phyloP scores from a whole-genome alignment of 2,797 vertebrate species.

The Platalea minor region DNA sequence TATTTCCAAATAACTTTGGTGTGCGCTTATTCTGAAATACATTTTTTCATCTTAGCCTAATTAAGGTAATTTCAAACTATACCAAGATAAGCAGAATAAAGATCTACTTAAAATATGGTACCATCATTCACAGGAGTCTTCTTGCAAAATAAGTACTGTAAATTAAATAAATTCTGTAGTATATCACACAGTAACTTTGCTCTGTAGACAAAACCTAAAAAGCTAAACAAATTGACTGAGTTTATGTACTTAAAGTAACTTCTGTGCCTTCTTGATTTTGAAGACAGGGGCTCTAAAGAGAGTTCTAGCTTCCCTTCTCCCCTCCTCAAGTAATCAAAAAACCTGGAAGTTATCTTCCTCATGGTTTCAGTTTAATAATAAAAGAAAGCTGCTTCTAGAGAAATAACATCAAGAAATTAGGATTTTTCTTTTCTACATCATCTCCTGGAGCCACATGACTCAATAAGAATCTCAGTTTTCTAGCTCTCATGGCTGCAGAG shows the following conservation, averaged over 20 bases:
- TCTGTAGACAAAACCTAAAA: neutral
- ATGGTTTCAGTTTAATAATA: neutral
- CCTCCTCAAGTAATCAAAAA: neutral
- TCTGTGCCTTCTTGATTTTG: neutral
- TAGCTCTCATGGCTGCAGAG: neutral
- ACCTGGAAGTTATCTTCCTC: neutral
- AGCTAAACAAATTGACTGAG: neutral
- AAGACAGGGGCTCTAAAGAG: neutral
- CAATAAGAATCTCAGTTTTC: neutral
- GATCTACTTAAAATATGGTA: neutral
- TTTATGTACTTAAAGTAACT: neutral
- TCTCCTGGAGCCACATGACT: neutral
- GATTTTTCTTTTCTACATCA: neutral
- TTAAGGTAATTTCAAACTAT: conserved; percentile 11
- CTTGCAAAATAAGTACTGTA: neutral
- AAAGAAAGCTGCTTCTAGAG: neutral
- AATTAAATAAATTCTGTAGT: neutral
- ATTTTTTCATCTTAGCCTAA: neutral
- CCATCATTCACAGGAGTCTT: neutral
- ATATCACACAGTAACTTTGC: neutral
- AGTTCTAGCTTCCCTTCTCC: neutral
- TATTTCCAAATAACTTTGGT: neutral
- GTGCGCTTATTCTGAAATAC: neutral
- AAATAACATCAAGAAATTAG: neutral
- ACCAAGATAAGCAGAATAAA: conserved; percentile 2